phyloP scores from a whole-genome alignment of 2,797 vertebrate genomes.

The Girardinus metallicus region DNA sequence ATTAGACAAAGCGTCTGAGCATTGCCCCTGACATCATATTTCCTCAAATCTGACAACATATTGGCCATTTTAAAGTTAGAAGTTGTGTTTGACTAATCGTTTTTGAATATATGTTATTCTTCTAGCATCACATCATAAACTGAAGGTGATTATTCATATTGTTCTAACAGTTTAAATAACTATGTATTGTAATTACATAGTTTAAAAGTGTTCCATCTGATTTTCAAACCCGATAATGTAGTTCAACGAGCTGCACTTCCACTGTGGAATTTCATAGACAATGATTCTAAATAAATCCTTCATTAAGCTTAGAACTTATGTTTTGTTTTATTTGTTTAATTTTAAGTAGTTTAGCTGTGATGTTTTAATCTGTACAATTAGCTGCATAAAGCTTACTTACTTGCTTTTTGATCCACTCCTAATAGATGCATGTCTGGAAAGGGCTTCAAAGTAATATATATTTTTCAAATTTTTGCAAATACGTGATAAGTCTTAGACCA shows the following conservation, averaged over 20 bases:
- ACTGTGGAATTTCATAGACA: not conserved
- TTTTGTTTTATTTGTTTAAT: not conserved
- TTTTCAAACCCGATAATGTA: not conserved
- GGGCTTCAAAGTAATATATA: not conserved
- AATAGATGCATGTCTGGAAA: not conserved
- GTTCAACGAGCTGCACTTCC: not conserved
- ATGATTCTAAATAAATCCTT: not conserved
- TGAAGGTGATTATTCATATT: not conserved
- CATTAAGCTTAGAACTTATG: not conserved
- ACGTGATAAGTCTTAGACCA: constrained; percentile 51
- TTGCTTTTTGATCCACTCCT: not conserved
- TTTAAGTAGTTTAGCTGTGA: not conserved
- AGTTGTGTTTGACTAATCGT: not conserved
- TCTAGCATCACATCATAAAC: not conserved
- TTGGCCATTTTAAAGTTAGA: not conserved
- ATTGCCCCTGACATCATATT: not conserved
- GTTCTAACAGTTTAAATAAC: not conserved
- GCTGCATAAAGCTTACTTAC: not conserved
- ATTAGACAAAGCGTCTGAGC: not conserved
- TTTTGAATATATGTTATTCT: not conserved
- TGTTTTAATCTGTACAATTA: not conserved
- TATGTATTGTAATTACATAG: not conserved
- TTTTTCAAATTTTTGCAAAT: constrained; percentile 34
- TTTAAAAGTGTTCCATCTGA: not conserved
- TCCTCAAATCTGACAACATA: not conserved